Conservation (phyloP, 2,888 invertebrate genomes). For the Lasioglossum figueresi region DNA sequence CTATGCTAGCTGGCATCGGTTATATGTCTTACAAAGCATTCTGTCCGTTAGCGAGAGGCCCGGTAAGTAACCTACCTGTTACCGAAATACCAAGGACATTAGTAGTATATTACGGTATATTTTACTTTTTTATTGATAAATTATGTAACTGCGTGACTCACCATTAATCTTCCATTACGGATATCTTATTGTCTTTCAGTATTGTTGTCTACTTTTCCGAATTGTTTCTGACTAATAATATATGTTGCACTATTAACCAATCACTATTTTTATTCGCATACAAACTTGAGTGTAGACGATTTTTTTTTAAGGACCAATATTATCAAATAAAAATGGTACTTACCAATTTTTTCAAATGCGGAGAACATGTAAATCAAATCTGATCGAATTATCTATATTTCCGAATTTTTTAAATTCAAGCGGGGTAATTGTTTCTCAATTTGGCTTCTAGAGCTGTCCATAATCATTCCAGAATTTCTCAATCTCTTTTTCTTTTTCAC, state of each 20-base stretch:
- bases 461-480: no score
- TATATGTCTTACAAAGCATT: constrained; percentile 92
- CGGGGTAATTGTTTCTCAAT: no score
- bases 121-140: constrained; percentile 20
- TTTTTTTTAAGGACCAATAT: no score
- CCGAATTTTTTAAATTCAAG: no score
- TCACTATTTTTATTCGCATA: not conserved
- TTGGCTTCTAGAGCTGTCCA: no score
- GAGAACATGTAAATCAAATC: no score
- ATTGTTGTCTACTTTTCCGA: not conserved
- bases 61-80: constrained; percentile 74
- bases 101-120: constrained; percentile 16
- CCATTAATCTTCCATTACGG: not conserved
- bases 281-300: no score
- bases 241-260: not conserved
- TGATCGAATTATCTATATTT: no score
- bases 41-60: constrained; percentile 87
- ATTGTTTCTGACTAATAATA: not conserved
- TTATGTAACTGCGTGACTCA: constrained; percentile 53
- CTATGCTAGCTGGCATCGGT: constrained; percentile 91
- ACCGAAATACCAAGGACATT: constrained; percentile 53
- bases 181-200: not conserved
- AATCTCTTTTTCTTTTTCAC: no score
- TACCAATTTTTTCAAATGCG: no score
- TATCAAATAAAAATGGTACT: no score